Evolutionary conservation across 1,140 invertebrate species (phyloP).

Genomic region (Spodoptera frugiperda): DNA sequence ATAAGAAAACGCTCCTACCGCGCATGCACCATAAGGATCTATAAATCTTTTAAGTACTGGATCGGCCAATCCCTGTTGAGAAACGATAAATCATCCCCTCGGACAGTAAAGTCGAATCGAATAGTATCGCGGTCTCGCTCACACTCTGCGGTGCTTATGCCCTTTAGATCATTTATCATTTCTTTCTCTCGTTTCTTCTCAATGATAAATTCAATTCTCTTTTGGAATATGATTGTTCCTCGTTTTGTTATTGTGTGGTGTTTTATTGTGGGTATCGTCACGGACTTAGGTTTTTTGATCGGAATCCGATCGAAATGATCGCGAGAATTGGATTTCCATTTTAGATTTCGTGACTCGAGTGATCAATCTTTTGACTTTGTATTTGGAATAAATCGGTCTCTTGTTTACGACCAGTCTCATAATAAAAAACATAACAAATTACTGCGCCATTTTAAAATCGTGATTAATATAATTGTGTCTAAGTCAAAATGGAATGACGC

Average conservation of each 20-base stretch:
- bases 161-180: slow-evolving; percentile 83
- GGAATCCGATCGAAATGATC: slow-evolving; percentile 83
- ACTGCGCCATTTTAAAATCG: slow-evolving; percentile 28
- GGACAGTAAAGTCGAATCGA: slow-evolving; percentile 73
- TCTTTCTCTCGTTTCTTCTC: slow-evolving; percentile 80
- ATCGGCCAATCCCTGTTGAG: slow-evolving; percentile 85
- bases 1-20: slow-evolving; percentile 84
- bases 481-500: background rate
- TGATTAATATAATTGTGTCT: slow-evolving; percentile 29
- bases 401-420: slow-evolving; percentile 51
- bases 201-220: slow-evolving; percentile 86
- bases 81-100: slow-evolving; percentile 83
- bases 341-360: slow-evolving; percentile 73
- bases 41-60: slow-evolving; percentile 84
- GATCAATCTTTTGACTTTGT: slow-evolving; percentile 73
- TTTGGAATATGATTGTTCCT: slow-evolving; percentile 84
- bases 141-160: slow-evolving; percentile 61
- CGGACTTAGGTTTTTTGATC: slow-evolving; percentile 82
- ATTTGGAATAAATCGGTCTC: slow-evolving; percentile 50
- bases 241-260: slow-evolving; percentile 82
- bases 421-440: slow-evolving; percentile 45
- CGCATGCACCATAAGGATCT: slow-evolving; percentile 81
- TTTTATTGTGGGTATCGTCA: slow-evolving; percentile 83
- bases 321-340: slow-evolving; percentile 85
- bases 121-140: slow-evolving; percentile 72